Base-by-base conservation (phyloP, 2,888 invertebrate genomes). In the Scaeva pyrastri region DNA sequence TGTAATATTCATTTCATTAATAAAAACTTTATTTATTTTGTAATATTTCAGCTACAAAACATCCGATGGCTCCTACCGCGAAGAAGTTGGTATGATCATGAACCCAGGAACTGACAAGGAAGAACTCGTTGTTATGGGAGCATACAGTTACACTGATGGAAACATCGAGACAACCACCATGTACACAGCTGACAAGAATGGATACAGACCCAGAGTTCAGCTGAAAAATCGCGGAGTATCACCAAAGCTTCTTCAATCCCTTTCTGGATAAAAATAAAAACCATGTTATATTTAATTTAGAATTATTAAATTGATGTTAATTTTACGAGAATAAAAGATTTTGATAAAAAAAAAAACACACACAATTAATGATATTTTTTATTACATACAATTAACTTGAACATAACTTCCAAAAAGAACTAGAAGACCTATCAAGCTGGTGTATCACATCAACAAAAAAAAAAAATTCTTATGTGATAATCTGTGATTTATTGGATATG, bases 111-210 rank as follows among this genome's bases (percentile, higher is more conserved):
- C 92, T 0, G 88, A 89, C 0, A 88, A 92, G 0, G 91, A 92
- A 62, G 89, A 93, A 76, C 87, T 92, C 10, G 91, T 92, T 2
- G 91, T 92, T 0, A 91, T 92, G 91, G 92, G 93, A 70, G 82
- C 90, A 8, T 92, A 90, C 84, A 88, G 90, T 5, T 82, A 82
- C 2, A 90, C 90, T n/a, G 90, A 91, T 83, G 91, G 91, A 81
- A 90, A 90, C 0, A 90, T 87, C 39, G 91, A 91, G 19, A 90
- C 91, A 12, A 88, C 90, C 3, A 91, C 91, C 8, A 91, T 92
- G 91, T 93, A 93, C 86, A 92, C 91, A 3, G 92, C 92, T 68
- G 93, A 92, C 68, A 92, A 93, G 84, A 90, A 91, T 86, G 92
- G 93, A 64, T 92, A 92, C 87, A 91, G 91, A 52, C 77, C 92